These are phyloP conservation scores for Neria commutata DNA, from an alignment of 2,888 invertebrate species.

Conservation along the genomic window DNA sequence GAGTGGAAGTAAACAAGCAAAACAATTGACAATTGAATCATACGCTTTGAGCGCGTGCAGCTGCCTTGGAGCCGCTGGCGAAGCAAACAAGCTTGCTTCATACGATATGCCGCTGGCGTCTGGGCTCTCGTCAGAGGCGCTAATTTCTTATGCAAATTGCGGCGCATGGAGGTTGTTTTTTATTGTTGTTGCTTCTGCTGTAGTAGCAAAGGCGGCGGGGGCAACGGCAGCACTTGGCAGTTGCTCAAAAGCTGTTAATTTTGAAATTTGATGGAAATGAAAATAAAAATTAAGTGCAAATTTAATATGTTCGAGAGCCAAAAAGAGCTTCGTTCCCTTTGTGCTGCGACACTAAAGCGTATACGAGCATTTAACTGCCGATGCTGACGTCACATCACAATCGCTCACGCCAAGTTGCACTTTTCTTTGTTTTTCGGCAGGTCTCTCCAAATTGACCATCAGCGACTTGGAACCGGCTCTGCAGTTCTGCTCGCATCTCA, in stretches of 20 bases:
- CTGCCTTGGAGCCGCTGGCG: not conserved
- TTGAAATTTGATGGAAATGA: not conserved
- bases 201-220: not conserved
- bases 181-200: conserved; percentile 24
- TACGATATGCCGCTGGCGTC: conserved; percentile 2
- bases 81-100: not conserved
- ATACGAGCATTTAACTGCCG: not conserved
- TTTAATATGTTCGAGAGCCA: not conserved
- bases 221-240: not conserved
- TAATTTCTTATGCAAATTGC: conserved; percentile 30
- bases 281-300: conserved; percentile 2
- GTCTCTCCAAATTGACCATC: conserved; percentile 77
- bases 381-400: not conserved
- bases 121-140: conserved; percentile 11
- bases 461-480: conserved; percentile 76
- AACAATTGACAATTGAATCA: conserved; percentile 16
- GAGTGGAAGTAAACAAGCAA: not conserved
- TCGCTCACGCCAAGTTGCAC: not conserved
- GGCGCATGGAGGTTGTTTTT: conserved; percentile 20
- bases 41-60: not conserved
- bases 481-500: conserved; percentile 77
- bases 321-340: not conserved
- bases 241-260: too few relatives aligned
- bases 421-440: conserved; percentile 62
- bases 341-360: not conserved